phyloP scores from a whole-genome alignment of 2,888 invertebrate genomes.

The Cantharis flavilabris region DNA sequence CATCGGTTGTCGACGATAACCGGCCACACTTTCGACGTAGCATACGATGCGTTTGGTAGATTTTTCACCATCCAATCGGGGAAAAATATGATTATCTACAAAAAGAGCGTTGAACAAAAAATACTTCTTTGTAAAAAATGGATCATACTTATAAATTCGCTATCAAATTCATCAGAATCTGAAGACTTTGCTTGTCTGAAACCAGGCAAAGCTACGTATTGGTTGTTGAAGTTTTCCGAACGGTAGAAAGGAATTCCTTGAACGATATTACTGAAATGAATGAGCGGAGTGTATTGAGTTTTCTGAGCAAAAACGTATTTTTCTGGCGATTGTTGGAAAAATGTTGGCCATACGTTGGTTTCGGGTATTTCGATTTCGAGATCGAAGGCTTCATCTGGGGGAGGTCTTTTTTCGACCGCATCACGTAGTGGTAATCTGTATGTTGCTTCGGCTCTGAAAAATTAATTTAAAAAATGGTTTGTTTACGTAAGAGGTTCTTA shows the following conservation, averaged over 20 bases:
- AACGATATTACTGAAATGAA: neutral
- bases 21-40: constrained; percentile 70
- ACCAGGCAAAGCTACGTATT: neutral
- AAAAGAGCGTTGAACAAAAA: neutral
- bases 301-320: neutral
- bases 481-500: constrained; percentile 39
- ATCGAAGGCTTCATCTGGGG: constrained; percentile 49
- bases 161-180: neutral
- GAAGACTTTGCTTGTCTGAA: neutral
- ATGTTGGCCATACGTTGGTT: constrained; percentile 4
- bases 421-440: constrained; percentile 68
- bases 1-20: constrained; percentile 69
- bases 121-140: neutral
- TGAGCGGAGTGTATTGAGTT: neutral
- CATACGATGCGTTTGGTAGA: constrained; percentile 63
- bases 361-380: constrained; percentile 13
- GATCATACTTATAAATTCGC: neutral
- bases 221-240: neutral
- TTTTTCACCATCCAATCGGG: neutral
- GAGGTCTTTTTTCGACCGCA: constrained; percentile 68
- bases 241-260: neutral
- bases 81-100: neutral
- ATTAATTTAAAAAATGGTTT: constrained; percentile 25
- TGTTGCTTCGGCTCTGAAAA: constrained; percentile 53
- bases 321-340: neutral